Evolutionary conservation across 2,797 vertebrate species (phyloP), one percentile per base, ranked within the genome.

Genomic region (Parambassis ranga): DNA sequence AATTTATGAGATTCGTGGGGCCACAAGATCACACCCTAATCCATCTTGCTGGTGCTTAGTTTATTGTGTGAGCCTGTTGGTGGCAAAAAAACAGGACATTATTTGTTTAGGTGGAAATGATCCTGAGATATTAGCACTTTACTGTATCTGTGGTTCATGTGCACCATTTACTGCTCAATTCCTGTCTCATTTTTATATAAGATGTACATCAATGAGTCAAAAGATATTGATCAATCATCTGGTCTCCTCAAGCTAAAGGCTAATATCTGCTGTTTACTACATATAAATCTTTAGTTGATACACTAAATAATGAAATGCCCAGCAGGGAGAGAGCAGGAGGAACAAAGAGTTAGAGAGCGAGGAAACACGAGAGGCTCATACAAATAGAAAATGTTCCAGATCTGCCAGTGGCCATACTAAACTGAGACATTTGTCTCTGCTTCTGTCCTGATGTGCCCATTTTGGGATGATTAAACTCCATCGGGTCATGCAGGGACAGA

Each of bases 341-440:
- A 10, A 18, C 35, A 13, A 38, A 23, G 36, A 55, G 30, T 48
- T 48, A 56, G 65, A 61, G 35, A 56, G 52, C 47, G 55, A 44
- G 9, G 35, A 38, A 50, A 36, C 14, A 37, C 27, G 59, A 1
- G 14, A 53, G 39, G 60, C 65, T 75, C 65, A 35, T 65, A 65
- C 64, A 57, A 58, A 72, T 19, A 51, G 64, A 74, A 86, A 85
- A 86, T 20, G 60, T 75, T 69, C 72, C 72, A 79, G 77, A 91
- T 89, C 79, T 82, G 68, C 83, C 73, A 80, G 76, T 67, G 75
- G 88, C 90, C 79, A 81, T 31, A 50, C 71, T 88, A 90, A 92
- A 89, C 77, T 75, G 82, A 88, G 81, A 84, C 85, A 91, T 92
- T 90, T 88, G 77, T 91, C 85, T 90, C 71, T 71, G 77, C 68